phyloP scores from a whole-genome alignment of 2,113 vertebrate genomes.

The Leucoraja erinaceus region DNA sequence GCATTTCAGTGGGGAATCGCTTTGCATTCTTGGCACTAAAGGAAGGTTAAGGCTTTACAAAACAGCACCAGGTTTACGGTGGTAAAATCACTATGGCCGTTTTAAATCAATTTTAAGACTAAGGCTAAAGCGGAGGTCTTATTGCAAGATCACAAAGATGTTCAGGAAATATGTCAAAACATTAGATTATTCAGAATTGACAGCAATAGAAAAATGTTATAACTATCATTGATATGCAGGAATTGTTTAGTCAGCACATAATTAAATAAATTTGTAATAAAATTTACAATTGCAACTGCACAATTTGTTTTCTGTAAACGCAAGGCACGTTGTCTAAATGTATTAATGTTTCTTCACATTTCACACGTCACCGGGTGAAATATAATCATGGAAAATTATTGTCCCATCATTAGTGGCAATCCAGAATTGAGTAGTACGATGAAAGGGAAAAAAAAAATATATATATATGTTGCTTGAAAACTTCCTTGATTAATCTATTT shows the following conservation, averaged over 20 bases:
- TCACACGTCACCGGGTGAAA: neutral
- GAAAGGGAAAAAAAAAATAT: neutral
- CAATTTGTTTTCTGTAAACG: neutral
- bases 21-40: neutral
- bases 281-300: neutral
- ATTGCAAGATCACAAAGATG: conserved; percentile 12
- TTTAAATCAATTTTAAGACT: conserved; percentile 8
- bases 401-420: neutral
- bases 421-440: neutral
- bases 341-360: neutral
- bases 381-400: neutral
- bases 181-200: conserved; percentile 32
- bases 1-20: neutral
- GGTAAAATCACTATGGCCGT: neutral
- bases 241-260: neutral
- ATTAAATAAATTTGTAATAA: neutral
- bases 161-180: neutral
- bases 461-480: neutral
- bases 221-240: neutral
- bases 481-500: conserved; percentile 53
- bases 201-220: conserved; percentile 8
- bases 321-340: neutral
- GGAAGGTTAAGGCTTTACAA: conserved; percentile 24
- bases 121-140: conserved; percentile 22
- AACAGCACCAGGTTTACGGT: neutral